Conservation (phyloP, 2,113 vertebrate species). For the Vanacampus margaritifer region DNA sequence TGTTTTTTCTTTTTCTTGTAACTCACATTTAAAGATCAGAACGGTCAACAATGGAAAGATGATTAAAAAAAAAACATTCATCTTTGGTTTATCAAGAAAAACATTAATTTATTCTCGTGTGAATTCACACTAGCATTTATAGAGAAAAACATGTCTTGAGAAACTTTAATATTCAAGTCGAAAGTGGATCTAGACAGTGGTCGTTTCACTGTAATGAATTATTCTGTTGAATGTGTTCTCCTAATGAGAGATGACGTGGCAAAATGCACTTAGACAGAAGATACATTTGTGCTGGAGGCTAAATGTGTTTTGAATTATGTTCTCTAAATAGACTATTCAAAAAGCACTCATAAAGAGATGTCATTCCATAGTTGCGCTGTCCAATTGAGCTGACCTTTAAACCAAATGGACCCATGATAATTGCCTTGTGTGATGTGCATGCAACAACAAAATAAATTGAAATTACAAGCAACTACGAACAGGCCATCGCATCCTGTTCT, state of each 20-base stretch:
- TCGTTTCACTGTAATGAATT: background rate
- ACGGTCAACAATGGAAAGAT: too few relatives aligned
- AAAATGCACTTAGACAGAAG: background rate
- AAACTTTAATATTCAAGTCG: background rate
- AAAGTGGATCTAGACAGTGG: background rate
- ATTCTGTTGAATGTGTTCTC: background rate
- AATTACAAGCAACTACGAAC: background rate
- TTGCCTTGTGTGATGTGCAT: background rate
- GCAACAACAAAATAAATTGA: background rate
- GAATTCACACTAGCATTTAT: background rate
- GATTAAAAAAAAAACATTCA: too few relatives aligned
- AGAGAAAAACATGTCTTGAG: too few relatives aligned
- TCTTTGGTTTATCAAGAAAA: too few relatives aligned
- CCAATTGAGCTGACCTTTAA: background rate
- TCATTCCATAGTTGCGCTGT: background rate
- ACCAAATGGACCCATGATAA: background rate
- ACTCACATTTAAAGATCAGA: too few relatives aligned
- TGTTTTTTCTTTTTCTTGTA: too few relatives aligned
- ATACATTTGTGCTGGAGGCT: background rate
- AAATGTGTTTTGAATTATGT: constrained; percentile 3
- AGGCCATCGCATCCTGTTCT: too few relatives aligned
- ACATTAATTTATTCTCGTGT: too few relatives aligned
- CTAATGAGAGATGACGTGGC: background rate
- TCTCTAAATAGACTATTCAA: background rate
- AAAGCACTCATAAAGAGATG: background rate